These are phyloP conservation scores for Archegozetes longisetosus DNA, from an alignment of 1,140 invertebrate genomes.

Conservation along the genomic window DNA sequence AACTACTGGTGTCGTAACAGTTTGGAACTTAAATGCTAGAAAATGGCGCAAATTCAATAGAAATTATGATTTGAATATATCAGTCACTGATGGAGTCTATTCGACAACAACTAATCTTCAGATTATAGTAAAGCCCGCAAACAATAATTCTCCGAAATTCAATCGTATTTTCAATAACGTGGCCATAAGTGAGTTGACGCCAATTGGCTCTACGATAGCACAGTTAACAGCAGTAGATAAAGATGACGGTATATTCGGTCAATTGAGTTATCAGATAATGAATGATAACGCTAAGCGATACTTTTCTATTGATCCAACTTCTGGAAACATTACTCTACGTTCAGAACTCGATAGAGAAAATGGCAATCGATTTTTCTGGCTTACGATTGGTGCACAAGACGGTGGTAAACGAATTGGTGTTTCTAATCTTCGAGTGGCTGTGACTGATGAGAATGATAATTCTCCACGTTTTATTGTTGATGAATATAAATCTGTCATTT, in stretches of 20 bases:
- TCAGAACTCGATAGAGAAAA: conserved; percentile 58
- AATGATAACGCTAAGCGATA: conserved; percentile 55
- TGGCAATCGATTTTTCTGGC: conserved; percentile 47
- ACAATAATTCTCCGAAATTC: conserved; percentile 60
- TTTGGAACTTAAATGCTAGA: conserved; percentile 19
- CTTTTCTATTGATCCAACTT: conserved; percentile 57
- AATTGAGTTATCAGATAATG: conserved; percentile 58
- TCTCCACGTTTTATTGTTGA: conserved; percentile 55
- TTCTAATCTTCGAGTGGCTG: conserved; percentile 53
- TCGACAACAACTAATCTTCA: conserved; percentile 49
- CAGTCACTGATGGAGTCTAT: conserved; percentile 78
- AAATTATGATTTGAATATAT: conserved; percentile 56
- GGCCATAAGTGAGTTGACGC: conserved; percentile 31
- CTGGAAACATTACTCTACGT: conserved; percentile 27
- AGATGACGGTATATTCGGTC: conserved; percentile 60
- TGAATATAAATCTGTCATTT: conserved; percentile 59
- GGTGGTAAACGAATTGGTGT: conserved; percentile 63
- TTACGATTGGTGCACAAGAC: conserved; percentile 69
- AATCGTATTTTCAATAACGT: conserved; percentile 50
- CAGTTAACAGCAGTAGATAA: conserved; percentile 50
- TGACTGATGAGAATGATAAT: conserved; percentile 76
- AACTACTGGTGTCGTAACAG: conserved; percentile 32
- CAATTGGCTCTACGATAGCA: conserved; percentile 29
- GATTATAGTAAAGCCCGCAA: conserved; percentile 57
- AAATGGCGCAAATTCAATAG: not conserved